A percentile compares a stretch with the other conserved stretches of the same genome.
Evolutionary conservation across 1,140 invertebrate species (phyloP).

Genomic region (Oncopeltus fasciatus): DNA sequence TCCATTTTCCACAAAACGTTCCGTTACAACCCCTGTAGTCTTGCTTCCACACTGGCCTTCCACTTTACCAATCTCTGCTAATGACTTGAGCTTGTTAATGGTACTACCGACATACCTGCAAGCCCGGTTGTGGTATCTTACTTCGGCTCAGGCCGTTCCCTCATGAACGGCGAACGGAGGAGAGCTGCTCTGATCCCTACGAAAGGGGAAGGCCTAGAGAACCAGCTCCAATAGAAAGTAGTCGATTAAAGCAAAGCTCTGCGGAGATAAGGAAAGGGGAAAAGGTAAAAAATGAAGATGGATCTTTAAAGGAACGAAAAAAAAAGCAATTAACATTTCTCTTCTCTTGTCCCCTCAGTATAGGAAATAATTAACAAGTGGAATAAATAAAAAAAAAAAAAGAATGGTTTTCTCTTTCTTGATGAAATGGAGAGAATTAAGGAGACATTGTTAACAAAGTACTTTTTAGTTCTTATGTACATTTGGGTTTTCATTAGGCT

Average conservation of each 20-base stretch:
- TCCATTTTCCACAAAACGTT: too few species aligned
- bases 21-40: too few species aligned
- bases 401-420: constrained; percentile 13
- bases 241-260: constrained; percentile 17
- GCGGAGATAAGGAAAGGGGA: not conserved
- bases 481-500: constrained; percentile 20
- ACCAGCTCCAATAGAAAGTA: not conserved
- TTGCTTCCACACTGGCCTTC: too few species aligned
- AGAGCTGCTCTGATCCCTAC: too few species aligned
- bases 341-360: constrained; percentile 16
- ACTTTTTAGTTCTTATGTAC: constrained; percentile 19
- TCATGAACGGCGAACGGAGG: too few species aligned
- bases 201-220: not conserved
- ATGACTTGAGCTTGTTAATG: too few species aligned
- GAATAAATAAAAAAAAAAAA: constrained; percentile 21
- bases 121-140: too few species aligned
- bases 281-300: constrained; percentile 22
- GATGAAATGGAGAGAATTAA: constrained; percentile 21
- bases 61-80: too few species aligned
- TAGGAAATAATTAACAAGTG: constrained; percentile 22
- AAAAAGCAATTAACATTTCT: constrained; percentile 21
- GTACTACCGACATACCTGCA: too few species aligned
- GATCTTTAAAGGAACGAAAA: constrained; percentile 20
- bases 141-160: too few species aligned
- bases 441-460: constrained; percentile 21